Percentiles rank a stretch among this genome's conserved stretches.
phyloP scores from a whole-genome alignment of 2,113 vertebrate genomes.

The Macroglossus sobrinus region DNA sequence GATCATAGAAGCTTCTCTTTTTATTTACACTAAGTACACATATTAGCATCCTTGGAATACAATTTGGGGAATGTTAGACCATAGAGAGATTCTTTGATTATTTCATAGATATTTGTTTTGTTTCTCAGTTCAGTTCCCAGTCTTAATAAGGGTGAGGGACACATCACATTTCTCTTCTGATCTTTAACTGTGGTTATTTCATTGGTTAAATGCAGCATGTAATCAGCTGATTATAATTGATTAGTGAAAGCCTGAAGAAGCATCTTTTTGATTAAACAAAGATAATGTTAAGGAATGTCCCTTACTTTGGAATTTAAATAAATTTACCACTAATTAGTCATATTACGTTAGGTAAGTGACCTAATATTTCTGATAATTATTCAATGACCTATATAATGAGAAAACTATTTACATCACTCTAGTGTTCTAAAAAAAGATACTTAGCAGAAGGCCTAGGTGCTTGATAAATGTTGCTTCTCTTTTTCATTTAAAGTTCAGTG shows the following conservation, averaged over 20 bases:
- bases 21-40: neutral
- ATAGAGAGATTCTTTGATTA: neutral
- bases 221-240: neutral
- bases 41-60: neutral
- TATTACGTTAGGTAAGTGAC: neutral
- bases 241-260: neutral
- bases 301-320: neutral
- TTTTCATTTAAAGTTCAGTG: neutral
- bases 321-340: neutral
- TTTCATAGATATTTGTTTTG: conserved; percentile 7
- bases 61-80: neutral
- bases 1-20: neutral
- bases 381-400: neutral
- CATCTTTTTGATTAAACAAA: neutral
- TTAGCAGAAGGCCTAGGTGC: neutral
- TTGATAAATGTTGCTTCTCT: neutral
- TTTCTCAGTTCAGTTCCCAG: neutral
- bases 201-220: neutral
- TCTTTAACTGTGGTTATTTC: neutral
- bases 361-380: neutral
- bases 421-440: neutral
- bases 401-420: neutral
- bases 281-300: neutral
- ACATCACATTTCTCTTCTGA: neutral
- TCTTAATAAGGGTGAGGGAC: neutral